These are phyloP conservation scores for Drosophila emarginata DNA, from an alignment of 2,888 invertebrate species.

Conservation along the genomic window DNA sequence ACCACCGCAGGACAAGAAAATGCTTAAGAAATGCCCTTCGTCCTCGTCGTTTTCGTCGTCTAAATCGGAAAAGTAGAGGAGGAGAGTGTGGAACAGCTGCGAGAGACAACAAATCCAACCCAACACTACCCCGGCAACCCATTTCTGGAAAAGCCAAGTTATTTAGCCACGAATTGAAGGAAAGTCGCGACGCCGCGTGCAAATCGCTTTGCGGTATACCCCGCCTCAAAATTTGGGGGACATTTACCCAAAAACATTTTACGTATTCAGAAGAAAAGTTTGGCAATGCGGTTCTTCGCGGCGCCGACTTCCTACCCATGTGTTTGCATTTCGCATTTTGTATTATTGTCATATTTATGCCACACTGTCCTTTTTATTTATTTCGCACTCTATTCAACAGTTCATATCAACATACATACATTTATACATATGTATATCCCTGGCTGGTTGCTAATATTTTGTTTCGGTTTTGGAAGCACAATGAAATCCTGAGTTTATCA, in stretches of 20 bases:
- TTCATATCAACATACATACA: neutral
- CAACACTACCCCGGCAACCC: conserved; percentile 18
- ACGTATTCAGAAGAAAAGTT: conserved; percentile 77
- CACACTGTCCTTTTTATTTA: conserved; percentile 44
- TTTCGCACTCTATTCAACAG: neutral
- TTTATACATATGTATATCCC: neutral
- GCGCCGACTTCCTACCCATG: conserved; percentile 23
- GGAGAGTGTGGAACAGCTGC: conserved; percentile 59
- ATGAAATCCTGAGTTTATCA: conserved; percentile 45
- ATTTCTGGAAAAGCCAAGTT: conserved; percentile 52
- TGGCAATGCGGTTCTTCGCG: conserved; percentile 37
- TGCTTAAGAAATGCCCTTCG: conserved; percentile 69
- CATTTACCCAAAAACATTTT: conserved; percentile 74
- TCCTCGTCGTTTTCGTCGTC: conserved; percentile 1
- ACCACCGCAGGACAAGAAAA: conserved; percentile 80
- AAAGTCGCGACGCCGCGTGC: conserved; percentile 53
- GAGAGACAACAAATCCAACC: conserved; percentile 57
- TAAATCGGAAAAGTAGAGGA: neutral
- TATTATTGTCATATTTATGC: conserved; percentile 47
- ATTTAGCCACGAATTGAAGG: conserved; percentile 74
- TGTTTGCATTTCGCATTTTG: conserved; percentile 70
- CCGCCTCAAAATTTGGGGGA: conserved; percentile 74
- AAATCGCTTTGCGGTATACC: conserved; percentile 65
- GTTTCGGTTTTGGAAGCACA: conserved; percentile 12
- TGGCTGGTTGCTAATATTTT: neutral